Evolutionary conservation across 1,140 invertebrate genomes (phyloP).

Genomic region (Hormaphis cornu): DNA sequence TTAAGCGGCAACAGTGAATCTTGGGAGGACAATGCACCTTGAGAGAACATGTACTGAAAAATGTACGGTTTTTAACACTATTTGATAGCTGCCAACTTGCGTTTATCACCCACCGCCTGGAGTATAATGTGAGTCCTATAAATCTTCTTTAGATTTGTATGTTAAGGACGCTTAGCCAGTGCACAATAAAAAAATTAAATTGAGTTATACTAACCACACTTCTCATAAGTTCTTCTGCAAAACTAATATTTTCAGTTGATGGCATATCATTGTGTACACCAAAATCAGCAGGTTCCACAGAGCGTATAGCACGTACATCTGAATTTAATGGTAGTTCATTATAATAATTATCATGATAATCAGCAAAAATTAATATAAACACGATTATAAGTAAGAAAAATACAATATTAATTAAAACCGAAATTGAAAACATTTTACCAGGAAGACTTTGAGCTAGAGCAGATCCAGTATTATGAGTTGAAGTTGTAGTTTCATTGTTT

Average conservation of each 20-base stretch:
- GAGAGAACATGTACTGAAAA: no score
- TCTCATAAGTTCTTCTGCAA: constrained; percentile 75
- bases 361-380: constrained; percentile 45
- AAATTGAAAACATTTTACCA: background rate
- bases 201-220: constrained; percentile 64
- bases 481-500: constrained; percentile 27
- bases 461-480: constrained; percentile 16
- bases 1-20: no score
- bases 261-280: constrained; percentile 42
- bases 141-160: no score
- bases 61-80: no score
- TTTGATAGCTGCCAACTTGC: no score
- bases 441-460: constrained; percentile 16
- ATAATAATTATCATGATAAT: constrained; percentile 56
- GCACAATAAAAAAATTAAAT: no score
- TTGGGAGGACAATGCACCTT: no score
- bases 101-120: no score
- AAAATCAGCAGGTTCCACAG: constrained; percentile 52
- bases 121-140: no score
- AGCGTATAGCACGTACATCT: constrained; percentile 70
- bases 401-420: background rate
- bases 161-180: no score
- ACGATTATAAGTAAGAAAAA: constrained; percentile 35
- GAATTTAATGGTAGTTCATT: constrained; percentile 75
- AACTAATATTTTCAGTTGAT: constrained; percentile 38